phyloP scores from a whole-genome alignment of 2,113 vertebrate genomes.

The Gila orcuttii region DNA sequence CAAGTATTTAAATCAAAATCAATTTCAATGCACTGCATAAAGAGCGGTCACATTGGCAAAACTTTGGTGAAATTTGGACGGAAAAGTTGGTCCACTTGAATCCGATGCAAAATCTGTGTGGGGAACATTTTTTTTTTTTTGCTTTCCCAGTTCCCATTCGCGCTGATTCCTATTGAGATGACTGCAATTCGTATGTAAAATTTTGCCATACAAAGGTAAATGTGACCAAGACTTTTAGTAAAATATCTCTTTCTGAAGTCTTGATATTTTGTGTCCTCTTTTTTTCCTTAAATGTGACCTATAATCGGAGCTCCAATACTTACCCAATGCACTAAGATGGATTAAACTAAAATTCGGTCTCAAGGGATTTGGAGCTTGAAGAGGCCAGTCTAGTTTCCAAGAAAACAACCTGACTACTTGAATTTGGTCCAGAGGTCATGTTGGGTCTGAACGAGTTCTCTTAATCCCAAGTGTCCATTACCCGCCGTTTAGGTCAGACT shows the following conservation, averaged over 20 bases:
- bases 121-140: too few species aligned
- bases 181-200: too few species aligned
- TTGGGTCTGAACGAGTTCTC: conserved; percentile 1
- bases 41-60: too few species aligned
- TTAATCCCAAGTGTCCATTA: conserved; percentile 31
- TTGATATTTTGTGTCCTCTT: background rate
- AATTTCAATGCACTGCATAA: too few species aligned
- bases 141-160: too few species aligned
- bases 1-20: too few species aligned
- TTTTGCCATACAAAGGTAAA: too few species aligned
- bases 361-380: conserved; percentile 27
- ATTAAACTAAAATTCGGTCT: conserved; percentile 28
- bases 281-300: background rate
- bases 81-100: background rate
- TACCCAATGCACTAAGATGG: background rate
- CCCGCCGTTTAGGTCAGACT: background rate
- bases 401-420: conserved; percentile 49
- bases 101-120: too few species aligned
- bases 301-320: background rate
- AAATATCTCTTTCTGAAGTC: background rate
- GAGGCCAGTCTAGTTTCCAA: conserved; percentile 38
- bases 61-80: too few species aligned
- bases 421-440: conserved; percentile 36
- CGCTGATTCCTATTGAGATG: too few species aligned
- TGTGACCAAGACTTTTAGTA: too few species aligned